Conservation (phyloP, 2,113 vertebrate genomes). For the Ophthalmolycus amberensis region DNA sequence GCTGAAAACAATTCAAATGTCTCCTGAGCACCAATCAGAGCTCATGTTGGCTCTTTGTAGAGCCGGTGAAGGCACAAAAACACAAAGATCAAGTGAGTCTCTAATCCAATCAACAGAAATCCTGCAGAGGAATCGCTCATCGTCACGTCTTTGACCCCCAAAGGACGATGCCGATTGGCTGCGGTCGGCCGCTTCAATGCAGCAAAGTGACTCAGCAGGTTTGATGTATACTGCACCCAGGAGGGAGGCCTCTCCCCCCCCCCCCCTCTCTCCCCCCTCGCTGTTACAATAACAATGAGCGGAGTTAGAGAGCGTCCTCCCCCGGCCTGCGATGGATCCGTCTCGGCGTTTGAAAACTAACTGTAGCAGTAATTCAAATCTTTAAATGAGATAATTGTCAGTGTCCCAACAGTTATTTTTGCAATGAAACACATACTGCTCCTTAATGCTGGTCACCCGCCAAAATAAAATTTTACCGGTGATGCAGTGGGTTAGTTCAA, state of each 20-base stretch:
- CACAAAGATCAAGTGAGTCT: neutral
- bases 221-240: conserved; percentile 12
- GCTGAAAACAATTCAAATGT: too few relatives aligned
- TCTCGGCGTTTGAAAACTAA: neutral
- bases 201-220: conserved; percentile 73
- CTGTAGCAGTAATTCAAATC: too few relatives aligned
- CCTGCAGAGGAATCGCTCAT: conserved; percentile 1
- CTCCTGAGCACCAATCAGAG: too few relatives aligned
- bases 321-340: neutral
- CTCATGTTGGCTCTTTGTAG: neutral
- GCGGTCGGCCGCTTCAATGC: conserved; percentile 47
- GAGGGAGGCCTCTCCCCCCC: neutral
- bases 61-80: neutral
- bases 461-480: neutral
- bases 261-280: neutral
- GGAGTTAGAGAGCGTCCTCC: neutral
- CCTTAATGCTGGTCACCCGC: neutral
- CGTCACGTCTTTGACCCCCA: conserved; percentile 40
- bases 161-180: conserved; percentile 55
- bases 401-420: neutral
- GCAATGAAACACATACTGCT: neutral
- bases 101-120: neutral
- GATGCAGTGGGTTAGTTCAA: neutral
- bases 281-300: conserved; percentile 40
- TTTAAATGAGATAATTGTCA: too few relatives aligned